phyloP scores from a whole-genome alignment of 2,113 vertebrate genomes.

The Anguilla japonica region DNA sequence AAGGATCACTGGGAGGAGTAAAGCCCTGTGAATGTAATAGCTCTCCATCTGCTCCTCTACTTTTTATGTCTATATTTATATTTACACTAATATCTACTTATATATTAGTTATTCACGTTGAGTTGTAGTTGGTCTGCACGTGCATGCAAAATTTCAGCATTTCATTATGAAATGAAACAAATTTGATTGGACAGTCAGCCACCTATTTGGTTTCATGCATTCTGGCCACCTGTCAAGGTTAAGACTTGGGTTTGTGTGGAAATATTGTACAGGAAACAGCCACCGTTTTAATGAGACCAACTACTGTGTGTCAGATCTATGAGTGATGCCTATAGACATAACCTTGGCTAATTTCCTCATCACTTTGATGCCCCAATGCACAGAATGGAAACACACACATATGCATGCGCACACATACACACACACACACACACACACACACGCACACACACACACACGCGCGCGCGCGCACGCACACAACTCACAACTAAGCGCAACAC shows the following conservation, averaged over 20 bases:
- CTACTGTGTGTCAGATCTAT: not conserved
- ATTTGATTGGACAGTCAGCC: not conserved
- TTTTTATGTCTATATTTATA: not conserved
- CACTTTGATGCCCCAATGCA: too few species aligned
- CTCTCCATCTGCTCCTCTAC: not conserved
- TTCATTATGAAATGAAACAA: not conserved
- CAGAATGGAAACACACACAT: too few species aligned
- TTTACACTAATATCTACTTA: too few species aligned
- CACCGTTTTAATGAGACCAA: not conserved
- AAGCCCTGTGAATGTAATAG: not conserved
- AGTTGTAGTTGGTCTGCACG: not conserved
- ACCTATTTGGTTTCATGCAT: not conserved
- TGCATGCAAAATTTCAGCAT: not conserved
- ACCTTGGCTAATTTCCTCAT: too few species aligned
- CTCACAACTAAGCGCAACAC: too few species aligned
- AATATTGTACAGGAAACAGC: not conserved
- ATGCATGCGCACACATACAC: too few species aligned
- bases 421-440: too few species aligned
- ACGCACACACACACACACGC: too few species aligned
- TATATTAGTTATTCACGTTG: not conserved
- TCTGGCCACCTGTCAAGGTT: not conserved
- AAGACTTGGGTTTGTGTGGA: not conserved
- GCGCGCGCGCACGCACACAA: too few species aligned
- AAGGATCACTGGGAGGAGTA: not conserved
- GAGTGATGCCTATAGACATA: not conserved